A percentile compares a stretch with the other conserved stretches of the same genome.
Conservation (phyloP, 2,113 vertebrate genomes). For the Lampris incognitus region DNA sequence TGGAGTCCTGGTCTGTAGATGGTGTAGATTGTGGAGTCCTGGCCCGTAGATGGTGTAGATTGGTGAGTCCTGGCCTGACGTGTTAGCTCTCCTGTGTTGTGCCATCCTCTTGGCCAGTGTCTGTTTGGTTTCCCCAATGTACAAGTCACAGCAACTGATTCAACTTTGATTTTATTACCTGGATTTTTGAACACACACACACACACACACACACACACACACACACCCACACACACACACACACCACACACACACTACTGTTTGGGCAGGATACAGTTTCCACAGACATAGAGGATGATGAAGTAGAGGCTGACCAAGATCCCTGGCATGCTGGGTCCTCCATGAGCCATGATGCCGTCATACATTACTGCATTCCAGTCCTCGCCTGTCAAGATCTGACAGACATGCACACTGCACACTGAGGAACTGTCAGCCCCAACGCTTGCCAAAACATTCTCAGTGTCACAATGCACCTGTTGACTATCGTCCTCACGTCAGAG, state of each 20-base stretch:
- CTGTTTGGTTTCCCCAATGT: no score
- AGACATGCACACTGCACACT: background rate
- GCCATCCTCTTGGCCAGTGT: no score
- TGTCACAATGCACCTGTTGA: no score
- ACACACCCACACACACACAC: background rate
- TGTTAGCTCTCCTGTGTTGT: no score
- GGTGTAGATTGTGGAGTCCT: no score
- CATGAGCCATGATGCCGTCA: conserved; percentile 90
- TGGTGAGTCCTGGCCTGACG: no score
- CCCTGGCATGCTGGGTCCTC: conserved; percentile 88
- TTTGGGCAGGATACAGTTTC: conserved; percentile 90
- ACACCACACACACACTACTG: background rate
- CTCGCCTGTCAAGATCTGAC: conserved; percentile 91
- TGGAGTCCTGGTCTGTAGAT: no score
- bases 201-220: conserved; percentile 2
- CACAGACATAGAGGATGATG: conserved; percentile 92
- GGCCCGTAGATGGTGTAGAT: no score
- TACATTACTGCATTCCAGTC: conserved; percentile 95
- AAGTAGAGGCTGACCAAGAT: conserved; percentile 93
- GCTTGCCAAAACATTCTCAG: no score
- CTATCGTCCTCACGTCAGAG: no score
- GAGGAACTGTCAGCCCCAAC: background rate
- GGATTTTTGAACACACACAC: background rate
- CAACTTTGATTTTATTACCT: no score
- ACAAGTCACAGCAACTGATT: no score